A percentile compares a stretch with the other conserved stretches of the same genome.
Evolutionary conservation across 2,113 vertebrate species (phyloP).

Genomic region (Corydoras sp.): DNA sequence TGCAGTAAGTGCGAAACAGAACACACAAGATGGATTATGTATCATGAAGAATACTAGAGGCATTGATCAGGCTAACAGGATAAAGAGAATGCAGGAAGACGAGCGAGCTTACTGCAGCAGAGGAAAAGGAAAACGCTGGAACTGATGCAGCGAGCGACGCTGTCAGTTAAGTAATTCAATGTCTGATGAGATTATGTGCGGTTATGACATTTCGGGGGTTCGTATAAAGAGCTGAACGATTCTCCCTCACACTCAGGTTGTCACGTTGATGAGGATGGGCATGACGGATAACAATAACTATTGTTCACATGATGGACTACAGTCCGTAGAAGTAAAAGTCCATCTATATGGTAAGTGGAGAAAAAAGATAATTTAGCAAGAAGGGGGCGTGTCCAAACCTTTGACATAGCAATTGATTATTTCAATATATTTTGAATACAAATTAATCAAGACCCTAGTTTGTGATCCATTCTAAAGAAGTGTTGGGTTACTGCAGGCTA

Average conservation of each 20-base stretch:
- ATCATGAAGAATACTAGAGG: not conserved
- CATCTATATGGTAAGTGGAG: too few relatives aligned
- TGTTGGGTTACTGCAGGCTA: too few relatives aligned
- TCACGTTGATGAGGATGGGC: slow-evolving; percentile 13
- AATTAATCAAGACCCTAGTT: too few relatives aligned
- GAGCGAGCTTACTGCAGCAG: not conserved
- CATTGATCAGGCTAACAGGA: slow-evolving; percentile 11
- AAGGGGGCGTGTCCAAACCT: too few relatives aligned
- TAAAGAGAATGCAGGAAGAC: slow-evolving; percentile 8
- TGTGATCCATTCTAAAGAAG: too few relatives aligned
- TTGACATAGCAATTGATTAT: too few relatives aligned
- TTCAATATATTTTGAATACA: too few relatives aligned
- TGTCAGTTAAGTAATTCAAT: slow-evolving; percentile 43
- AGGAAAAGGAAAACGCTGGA: not conserved
- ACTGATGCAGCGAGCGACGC: slow-evolving; percentile 20
- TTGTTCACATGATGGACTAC: too few relatives aligned
- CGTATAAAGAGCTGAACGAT: slow-evolving; percentile 20
- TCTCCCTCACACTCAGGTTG: slow-evolving; percentile 18
- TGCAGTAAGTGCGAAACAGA: slow-evolving; percentile 17
- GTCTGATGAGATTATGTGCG: slow-evolving; percentile 42
- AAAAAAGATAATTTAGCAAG: too few relatives aligned
- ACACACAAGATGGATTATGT: slow-evolving; percentile 11
- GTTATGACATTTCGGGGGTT: slow-evolving; percentile 38
- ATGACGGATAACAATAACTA: slow-evolving; percentile 7
- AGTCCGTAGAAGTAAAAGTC: too few relatives aligned